Base-by-base conservation (phyloP, 1,140 invertebrate species). In the Potamilus streckersoni region DNA sequence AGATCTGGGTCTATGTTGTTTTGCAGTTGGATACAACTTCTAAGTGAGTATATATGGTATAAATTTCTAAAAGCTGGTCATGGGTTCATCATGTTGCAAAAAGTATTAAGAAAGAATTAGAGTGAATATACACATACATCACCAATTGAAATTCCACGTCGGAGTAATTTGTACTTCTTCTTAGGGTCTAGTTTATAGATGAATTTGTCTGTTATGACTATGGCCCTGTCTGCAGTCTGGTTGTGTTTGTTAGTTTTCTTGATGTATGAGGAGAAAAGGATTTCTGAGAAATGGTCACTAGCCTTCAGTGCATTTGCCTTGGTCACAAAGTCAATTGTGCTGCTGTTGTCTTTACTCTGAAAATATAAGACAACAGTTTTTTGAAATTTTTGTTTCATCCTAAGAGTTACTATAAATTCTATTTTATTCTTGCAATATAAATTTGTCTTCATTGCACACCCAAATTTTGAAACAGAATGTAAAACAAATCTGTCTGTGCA, bases 121-220 rank as follows among this genome's bases (percentile, higher is more conserved):
- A 1, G 0, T 68, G n/a, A 17, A 19, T 8, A 59, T 56, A 49
- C 19, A 76, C 90, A 89, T 84, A 96, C 95, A 90, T 96, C 94
- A 68, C 93, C 91, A 64, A 98, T 94, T 6, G 93, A 93, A 84
- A 95, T 94, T 20, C 94, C 94, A 81, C 95, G 94, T 84, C 94
- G 95, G 92, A 99, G 93, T 55, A 93, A 93, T 85, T 95, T 96
- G 88, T 98, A 98, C 82, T 93, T 93, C 72, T 90, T 90, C 61
- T 92, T 92, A 38, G 91, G 92, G 80, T 99, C 96, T 79, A 99
- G 90, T 89, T 99, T 99, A 88, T 95, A 97, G 78, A 99, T 93
- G 38, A 92, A 92, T 13, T 93, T 92, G 81, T 98, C 96, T 0
- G 97, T 98, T 62, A 99, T 91, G 15, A 98, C 91, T 66, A 99